Conservation (phyloP, 1,140 invertebrate species). For the Aphis craccivora region DNA sequence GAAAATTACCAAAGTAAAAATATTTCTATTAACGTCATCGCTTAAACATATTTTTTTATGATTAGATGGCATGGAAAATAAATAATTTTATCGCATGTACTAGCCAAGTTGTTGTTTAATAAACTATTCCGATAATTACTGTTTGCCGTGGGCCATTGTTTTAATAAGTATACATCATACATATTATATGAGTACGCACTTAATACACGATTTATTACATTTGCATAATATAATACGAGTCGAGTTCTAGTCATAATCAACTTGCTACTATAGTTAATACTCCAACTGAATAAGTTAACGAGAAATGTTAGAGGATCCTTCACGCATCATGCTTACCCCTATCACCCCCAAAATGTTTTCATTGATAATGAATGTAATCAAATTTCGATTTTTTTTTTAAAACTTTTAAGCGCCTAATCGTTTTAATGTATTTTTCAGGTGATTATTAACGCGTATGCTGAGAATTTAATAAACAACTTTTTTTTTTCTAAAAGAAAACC, state of each 20-base stretch:
- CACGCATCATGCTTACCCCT: neutral
- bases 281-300: neutral
- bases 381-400: neutral
- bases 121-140: neutral
- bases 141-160: neutral
- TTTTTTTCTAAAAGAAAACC: neutral
- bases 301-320: neutral
- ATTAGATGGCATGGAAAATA: neutral
- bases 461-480: neutral
- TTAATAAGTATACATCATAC: neutral
- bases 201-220: conserved; percentile 28
- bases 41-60: neutral
- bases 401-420: neutral
- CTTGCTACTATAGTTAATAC: neutral
- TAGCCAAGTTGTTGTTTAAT: neutral
- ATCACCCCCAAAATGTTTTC: neutral
- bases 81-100: neutral
- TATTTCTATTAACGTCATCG: neutral
- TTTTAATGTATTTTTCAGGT: neutral
- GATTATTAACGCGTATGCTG: neutral
- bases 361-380: neutral
- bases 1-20: neutral
- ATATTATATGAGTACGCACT: neutral
- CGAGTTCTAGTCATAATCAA: neutral
- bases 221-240: neutral